Evolutionary conservation across 2,888 invertebrate genomes (phyloP), one percentile per base, ranked within the genome.

Genomic region (Caenorhabditis drosophilae): DNA sequence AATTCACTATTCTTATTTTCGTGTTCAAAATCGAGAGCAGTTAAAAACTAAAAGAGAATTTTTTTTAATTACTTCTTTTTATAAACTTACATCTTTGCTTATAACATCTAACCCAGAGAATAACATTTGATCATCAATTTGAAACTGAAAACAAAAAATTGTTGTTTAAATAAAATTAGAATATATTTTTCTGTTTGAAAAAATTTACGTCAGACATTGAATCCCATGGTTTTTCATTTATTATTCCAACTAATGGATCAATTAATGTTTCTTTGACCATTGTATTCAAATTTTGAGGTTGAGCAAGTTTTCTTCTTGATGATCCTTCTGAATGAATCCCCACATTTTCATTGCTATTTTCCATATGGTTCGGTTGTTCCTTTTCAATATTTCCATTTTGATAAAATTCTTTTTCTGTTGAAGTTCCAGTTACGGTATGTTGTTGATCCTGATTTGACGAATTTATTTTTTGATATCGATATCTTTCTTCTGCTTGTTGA

Each of bases 221-320:
- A 2, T 56, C 51, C 36, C 49, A 54, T 16, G 54, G 38, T 46
- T 42, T 27, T 4, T 55, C 59, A 44, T 59, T 64, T n/a, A 64
- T 64, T 9, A 25, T 18, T 20, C 46, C 55, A 11, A 55, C 58
- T 1, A 64, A 4, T 18, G 64, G 54, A 26, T 54, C 36, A 15
- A 64, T 41, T n/a, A 54, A 23, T 6, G 18, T 26, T 11, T 51
- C 35, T 27, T 23, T 7, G 1, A 53, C 22, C 20, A 23, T 12
- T 12, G 27, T 7, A 12, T 54, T 53, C 22, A 31, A 46, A 41
- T 44, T 57, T 35, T 63, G 57, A 1, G 63, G 63, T 3, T 46
- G 50, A 27, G 38, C 25, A 1, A 15, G n/a, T 27, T 64, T 64
- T 11, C 64, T 15, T 4, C 58, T 49, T 6, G 64, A 41, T 4